Base-by-base conservation (phyloP, 1,140 invertebrate species). In the Octopus sinensis region DNA sequence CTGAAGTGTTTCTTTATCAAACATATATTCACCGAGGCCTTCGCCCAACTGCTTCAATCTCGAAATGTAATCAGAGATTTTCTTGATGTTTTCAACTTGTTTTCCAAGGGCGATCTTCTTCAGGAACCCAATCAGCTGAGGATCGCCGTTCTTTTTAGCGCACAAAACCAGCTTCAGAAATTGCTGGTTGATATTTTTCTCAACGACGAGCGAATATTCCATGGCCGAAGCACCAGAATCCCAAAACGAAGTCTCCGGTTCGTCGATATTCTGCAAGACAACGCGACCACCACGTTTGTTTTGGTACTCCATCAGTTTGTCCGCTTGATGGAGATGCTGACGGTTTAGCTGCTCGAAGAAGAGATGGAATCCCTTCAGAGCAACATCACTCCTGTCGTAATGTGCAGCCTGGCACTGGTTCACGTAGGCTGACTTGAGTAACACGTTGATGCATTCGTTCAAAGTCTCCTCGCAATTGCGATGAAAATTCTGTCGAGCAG, bases 111-210 rank as follows among this genome's bases (percentile, higher is more conserved):
- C 93, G 54, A 93, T 87, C 6, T 85, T 87, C 86, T 94, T 93
- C 54, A 94, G 82, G 88, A 92, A 94, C 83, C 94, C 92, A 30
- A 85, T 89, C 88, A 93, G 90, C 88, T 90, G 89, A 6, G 86
- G 79, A 83, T 96, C 96, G 83, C 92, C 92, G 84, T 95, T 92
- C 5, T 88, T 88, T 12, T 92, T 91, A 13, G 95, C 95, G 75
- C 95, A 79, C 7, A 90, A 89, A 86, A 96, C 95, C 1, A 96
- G 88, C 51, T 94, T 90, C 43, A 96, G 87, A 6, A 96, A 90
- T 83, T 92, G 92, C 93, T 95, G 91, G 88, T 96, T 96, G 23
- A 96, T 95, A 82, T 90, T 91, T 88, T 95, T 95, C 89, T 97
- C 96, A 84, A 96, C 90, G 52, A 93, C 88, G 4, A 97, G 90